Base-by-base conservation (phyloP, 2,797 vertebrate genomes). In the Tinamus major region DNA sequence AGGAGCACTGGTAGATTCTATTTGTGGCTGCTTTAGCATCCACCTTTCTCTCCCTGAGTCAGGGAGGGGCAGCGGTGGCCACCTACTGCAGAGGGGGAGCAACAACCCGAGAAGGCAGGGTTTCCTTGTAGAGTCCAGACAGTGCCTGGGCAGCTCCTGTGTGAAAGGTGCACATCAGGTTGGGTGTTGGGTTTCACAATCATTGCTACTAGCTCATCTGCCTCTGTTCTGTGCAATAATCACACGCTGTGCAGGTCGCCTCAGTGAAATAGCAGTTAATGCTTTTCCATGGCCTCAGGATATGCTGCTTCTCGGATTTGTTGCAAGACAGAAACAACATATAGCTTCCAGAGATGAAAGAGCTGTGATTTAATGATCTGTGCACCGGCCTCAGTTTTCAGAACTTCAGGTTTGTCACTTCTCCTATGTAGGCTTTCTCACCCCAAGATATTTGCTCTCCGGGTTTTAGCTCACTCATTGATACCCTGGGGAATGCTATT, bases 1-100 rank as follows among this genome's bases (percentile, higher is more conserved):
- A 67, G 86, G 71, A 96, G 87, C 74, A 91, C 48, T 42, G 46
- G 81, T 87, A 93, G 82, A 86, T 95, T 80, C 92, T 88, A 79
- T 93, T 95, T 85, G 58, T 79, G 72, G n/a, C 69, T 89, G n/a
- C 89, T 96, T 56, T 74, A 89, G 59, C 81, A 80, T 49, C 89
- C 62, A 94, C 44, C 78, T 96, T 91, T 79, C 94, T 75, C 92
- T 82, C 49, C 71, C 10, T 2, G 12, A 78, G 51, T 84, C 58
- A 78, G 46, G n/a, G 46, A 79, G 35, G 1, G 9, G 53, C 56
- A 85, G 64, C 31, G 64, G 35, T 15, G 55, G 58, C 13, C n/a
- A 55, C 27, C 81, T 58, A 65, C 46, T 87, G 51, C 72, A 77
- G 76, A 89, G 88, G 48, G 3, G 14, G 55, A 48, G 53, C 59